A percentile compares a stretch with the other conserved stretches of the same genome.
Conservation (phyloP, 2,113 vertebrate species). For the Strigops habroptila region DNA sequence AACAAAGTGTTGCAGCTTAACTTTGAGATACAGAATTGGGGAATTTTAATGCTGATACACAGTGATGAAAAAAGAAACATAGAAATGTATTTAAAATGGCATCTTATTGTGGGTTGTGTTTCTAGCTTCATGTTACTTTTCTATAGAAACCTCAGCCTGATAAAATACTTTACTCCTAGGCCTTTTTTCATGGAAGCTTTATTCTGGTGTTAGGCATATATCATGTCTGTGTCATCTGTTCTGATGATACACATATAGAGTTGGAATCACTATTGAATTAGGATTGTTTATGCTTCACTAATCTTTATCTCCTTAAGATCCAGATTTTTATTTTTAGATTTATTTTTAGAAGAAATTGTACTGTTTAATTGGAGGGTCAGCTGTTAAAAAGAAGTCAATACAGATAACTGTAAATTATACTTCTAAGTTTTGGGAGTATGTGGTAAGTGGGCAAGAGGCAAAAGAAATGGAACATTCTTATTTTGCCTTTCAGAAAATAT, state of each 20-base stretch:
- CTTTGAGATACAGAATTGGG: background rate
- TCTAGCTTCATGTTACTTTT: background rate
- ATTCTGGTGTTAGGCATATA: background rate
- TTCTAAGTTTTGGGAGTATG: rapidly evolving
- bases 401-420: background rate
- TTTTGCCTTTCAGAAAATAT: background rate
- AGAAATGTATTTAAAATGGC: background rate
- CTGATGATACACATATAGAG: background rate
- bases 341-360: background rate
- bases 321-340: background rate
- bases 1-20: background rate
- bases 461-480: background rate
- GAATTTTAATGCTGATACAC: background rate
- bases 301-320: background rate
- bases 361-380: background rate
- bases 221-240: background rate
- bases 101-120: background rate
- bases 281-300: background rate
- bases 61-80: background rate
- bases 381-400: background rate
- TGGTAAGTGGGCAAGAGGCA: background rate
- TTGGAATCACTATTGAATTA: background rate
- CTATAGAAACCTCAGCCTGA: background rate
- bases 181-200: background rate
- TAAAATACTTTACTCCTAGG: background rate